These are phyloP conservation scores for Drosophila lowei DNA, from an alignment of 1,140 invertebrate species.

Conservation along the genomic window DNA sequence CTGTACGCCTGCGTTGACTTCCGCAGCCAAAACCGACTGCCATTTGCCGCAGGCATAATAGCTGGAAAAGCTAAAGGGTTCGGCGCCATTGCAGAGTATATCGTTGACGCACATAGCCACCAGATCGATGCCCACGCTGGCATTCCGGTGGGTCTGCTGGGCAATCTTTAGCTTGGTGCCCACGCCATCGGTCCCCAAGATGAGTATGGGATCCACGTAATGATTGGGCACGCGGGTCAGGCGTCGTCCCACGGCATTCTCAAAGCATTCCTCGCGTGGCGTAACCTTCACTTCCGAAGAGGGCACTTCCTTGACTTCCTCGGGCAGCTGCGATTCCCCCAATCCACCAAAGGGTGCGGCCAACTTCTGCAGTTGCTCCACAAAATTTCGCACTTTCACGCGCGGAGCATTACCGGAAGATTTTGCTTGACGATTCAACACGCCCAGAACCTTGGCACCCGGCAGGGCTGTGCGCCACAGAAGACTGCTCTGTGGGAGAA, in stretches of 20 bases:
- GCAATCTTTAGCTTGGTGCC: slow-evolving; percentile 98
- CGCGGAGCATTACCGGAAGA: not conserved
- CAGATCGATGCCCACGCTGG: slow-evolving; percentile 95
- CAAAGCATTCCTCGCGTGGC: slow-evolving; percentile 48
- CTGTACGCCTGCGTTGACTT: slow-evolving; percentile 92
- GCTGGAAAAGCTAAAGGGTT: slow-evolving; percentile 97
- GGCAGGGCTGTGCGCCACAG: slow-evolving; percentile 55
- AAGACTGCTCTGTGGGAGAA: slow-evolving; percentile 83
- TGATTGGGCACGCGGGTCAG: slow-evolving; percentile 67
- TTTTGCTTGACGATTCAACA: slow-evolving; percentile 41
- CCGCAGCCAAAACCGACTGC: slow-evolving; percentile 87
- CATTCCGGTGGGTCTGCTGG: slow-evolving; percentile 89
- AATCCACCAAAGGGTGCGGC: slow-evolving; percentile 47
- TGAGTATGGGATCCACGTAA: slow-evolving; percentile 92
- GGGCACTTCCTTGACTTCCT: slow-evolving; percentile 26
- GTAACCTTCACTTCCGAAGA: not conserved
- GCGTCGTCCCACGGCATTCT: slow-evolving; percentile 51
- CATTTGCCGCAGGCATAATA: slow-evolving; percentile 96
- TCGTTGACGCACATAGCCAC: slow-evolving; percentile 99
- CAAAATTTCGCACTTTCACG: slow-evolving; percentile 70
- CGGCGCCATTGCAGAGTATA: slow-evolving; percentile 96
- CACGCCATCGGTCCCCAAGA: slow-evolving; percentile 98
- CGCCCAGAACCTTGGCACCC: slow-evolving; percentile 70
- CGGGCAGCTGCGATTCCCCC: slow-evolving; percentile 16
- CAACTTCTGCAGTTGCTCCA: slow-evolving; percentile 49